Evolutionary conservation across 1,140 invertebrate species (phyloP).

Genomic region (Drosophila murphyi): DNA sequence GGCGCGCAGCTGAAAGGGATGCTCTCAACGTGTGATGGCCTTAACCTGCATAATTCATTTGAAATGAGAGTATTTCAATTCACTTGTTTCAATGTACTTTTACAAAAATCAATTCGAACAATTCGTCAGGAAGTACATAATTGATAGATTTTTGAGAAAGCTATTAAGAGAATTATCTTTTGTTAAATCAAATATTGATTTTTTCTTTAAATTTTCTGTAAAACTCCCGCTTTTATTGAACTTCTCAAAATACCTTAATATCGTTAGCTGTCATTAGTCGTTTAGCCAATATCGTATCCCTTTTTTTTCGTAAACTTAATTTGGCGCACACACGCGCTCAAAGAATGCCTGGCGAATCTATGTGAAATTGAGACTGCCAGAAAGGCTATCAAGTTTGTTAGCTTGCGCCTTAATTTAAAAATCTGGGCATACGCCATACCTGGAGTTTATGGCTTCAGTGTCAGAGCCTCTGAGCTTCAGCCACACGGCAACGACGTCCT

Average conservation of each 20-base stretch:
- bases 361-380: constrained; percentile 8
- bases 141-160: too few relatives aligned
- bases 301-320: constrained; percentile 18
- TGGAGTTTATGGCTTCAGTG: constrained; percentile 66
- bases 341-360: constrained; percentile 17
- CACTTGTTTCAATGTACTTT: background rate
- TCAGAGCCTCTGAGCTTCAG: constrained; percentile 40
- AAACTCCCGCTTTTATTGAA: constrained; percentile 6
- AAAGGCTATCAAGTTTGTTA: constrained; percentile 11
- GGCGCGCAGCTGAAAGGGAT: constrained; percentile 31
- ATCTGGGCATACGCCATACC: constrained; percentile 60
- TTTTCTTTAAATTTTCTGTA: background rate
- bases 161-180: background rate
- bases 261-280: constrained; percentile 5
- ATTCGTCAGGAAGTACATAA: background rate
- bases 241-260: background rate
- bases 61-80: constrained; percentile 35
- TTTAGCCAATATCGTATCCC: background rate
- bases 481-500: constrained; percentile 41
- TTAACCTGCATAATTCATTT: constrained; percentile 73
- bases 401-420: constrained; percentile 54
- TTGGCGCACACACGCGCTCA: background rate
- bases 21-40: constrained; percentile 23
- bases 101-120: background rate
- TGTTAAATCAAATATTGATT: background rate